These are phyloP conservation scores for Corella eumyota DNA, from an alignment of 23 tunicate species.

Conservation along the genomic window DNA sequence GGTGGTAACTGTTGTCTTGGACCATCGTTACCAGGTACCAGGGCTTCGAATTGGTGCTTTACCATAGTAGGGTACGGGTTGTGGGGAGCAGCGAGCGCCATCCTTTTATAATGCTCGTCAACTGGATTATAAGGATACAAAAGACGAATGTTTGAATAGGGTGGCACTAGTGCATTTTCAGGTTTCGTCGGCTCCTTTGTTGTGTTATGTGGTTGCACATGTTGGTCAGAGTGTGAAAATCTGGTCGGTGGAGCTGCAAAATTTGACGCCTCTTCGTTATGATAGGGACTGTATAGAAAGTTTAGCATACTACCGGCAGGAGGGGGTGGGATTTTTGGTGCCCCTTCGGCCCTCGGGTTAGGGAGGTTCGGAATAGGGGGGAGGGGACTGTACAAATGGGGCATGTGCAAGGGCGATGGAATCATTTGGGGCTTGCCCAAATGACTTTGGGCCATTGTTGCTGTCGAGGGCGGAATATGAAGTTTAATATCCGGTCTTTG, in stretches of 20 bases:
- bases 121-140: conserved; percentile 37
- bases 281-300: conserved; percentile 38
- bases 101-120: conserved; percentile 1
- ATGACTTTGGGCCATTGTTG: too few species aligned
- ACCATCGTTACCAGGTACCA: not conserved
- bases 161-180: too few species aligned
- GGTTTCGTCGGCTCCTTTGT: too few species aligned
- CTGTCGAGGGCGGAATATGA: not conserved
- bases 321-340: too few species aligned
- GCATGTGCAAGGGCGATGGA: conserved; percentile 17
- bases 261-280: too few species aligned
- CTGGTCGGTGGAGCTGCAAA: too few species aligned
- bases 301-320: conserved; percentile 62
- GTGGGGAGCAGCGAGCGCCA: not conserved
- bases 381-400: conserved; percentile 19
- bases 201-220: too few species aligned
- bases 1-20: not conserved
- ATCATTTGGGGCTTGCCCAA: conserved; percentile 1
- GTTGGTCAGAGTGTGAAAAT: too few species aligned
- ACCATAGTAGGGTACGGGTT: not conserved
- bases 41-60: not conserved
- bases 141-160: too few species aligned
- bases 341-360: too few species aligned
- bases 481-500: too few species aligned
- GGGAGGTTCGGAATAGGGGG: conserved; percentile 12